Evolutionary conservation across 2,113 vertebrate genomes (phyloP), one percentile per base, ranked within the genome.

Genomic region (Junco hyemalis): DNA sequence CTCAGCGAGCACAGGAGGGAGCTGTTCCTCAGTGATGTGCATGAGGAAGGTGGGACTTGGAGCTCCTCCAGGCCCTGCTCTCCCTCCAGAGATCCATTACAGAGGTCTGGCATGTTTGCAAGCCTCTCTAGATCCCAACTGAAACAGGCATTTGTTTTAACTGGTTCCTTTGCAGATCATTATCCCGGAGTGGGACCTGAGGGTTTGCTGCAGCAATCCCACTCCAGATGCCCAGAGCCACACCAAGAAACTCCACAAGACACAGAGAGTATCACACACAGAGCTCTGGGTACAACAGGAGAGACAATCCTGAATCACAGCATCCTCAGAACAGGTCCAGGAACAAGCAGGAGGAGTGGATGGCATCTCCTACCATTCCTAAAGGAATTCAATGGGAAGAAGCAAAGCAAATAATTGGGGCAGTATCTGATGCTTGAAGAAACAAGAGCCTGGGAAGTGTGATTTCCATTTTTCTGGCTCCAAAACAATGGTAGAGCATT

Each of bases 1-100:
- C 65, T n/a, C 57, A 19, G 47, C 0, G 2, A 86, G 86, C 36
- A 0, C 81, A 80, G 95, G 93, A 95, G 78, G 87, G 94, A 96
- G 92, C 93, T 92, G 3, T 74, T 88, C 88, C 65, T 51, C 9
- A 94, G 65, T 28, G 83, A 93, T 92, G 88, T 47, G 77, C 88
- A 88, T 5, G 72, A 20, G 71, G 93, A 84, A 92, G 96, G 93
- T 92, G 93, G 95, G 86, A 83, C 90, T 94, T 96, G 92, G 96
- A 95, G 78, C 77, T 56, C 57, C 91, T 96, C 96, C 96, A 94
- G 88, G 76, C 24, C 56, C 96, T 93, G 83, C 59, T 94, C 92
- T 93, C 64, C 70, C 96, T 93, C 89, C 95, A 93, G 93, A 96
- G 95, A 94, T 95, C 95, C 89, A 93, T 95, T 96, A 88, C 1